Conservation (phyloP, 1,140 invertebrate genomes). For the Aphaenogaster rudis region DNA sequence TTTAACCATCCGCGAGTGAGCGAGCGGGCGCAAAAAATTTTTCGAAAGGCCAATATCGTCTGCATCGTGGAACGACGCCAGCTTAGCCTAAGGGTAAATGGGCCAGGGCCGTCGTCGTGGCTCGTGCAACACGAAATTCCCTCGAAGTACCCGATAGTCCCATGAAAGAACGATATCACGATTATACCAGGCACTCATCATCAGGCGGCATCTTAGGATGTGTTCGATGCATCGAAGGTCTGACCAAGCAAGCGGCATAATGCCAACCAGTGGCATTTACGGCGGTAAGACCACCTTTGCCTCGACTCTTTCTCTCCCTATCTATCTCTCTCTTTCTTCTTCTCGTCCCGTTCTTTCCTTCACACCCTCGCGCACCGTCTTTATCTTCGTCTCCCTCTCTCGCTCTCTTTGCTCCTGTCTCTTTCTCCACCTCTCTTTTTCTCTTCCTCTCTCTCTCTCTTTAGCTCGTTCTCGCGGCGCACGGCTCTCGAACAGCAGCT, state of each 20-base stretch:
- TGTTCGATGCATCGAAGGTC: conserved; percentile 84
- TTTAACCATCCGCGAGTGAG: conserved; percentile 4
- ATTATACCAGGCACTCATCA: conserved; percentile 79
- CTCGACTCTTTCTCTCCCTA: conserved; percentile 67
- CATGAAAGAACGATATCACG: conserved; percentile 78
- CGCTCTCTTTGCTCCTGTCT: conserved; percentile 63
- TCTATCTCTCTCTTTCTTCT: conserved; percentile 58
- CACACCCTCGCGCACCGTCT: conserved; percentile 51
- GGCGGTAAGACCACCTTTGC: conserved; percentile 84
- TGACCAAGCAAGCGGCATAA: conserved; percentile 82
- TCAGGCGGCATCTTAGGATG: conserved; percentile 74
- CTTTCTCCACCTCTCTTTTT: conserved; percentile 41
- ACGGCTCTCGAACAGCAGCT: conserved; percentile 72
- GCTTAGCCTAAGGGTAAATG: conserved; percentile 78
- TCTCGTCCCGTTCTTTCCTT: conserved; percentile 66
- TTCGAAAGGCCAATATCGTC: conserved; percentile 75
- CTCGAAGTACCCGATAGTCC: conserved; percentile 52
- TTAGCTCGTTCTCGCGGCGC: conserved; percentile 45
- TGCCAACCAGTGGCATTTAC: conserved; percentile 87
- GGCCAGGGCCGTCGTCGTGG: conserved; percentile 79
- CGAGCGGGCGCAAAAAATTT: conserved; percentile 34
- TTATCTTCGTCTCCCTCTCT: conserved; percentile 52
- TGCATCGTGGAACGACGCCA: conserved; percentile 53
- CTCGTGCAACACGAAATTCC: conserved; percentile 73
- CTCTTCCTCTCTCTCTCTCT: conserved; percentile 41